phyloP scores from a whole-genome alignment of 2,888 invertebrate species.

The Acrobeloides nanus region DNA sequence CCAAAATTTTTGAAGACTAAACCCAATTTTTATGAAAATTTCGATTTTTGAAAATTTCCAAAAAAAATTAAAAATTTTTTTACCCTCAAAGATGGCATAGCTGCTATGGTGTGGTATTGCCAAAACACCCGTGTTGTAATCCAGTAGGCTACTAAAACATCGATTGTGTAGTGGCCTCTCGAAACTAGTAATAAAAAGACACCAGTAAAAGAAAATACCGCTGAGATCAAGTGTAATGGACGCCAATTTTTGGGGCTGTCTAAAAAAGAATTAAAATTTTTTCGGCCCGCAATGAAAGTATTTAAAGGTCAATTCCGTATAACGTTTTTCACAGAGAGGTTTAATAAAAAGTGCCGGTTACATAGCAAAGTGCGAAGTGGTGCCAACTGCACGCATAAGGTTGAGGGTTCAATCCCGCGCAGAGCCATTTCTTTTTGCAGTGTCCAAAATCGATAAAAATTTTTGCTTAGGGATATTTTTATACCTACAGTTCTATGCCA shows the following conservation, averaged over 20 bases:
- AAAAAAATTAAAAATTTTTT: constrained; percentile 7
- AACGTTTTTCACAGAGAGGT: constrained; percentile 1
- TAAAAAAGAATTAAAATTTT: constrained; percentile 9
- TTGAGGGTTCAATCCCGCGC: too few relatives aligned
- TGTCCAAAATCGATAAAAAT: too few relatives aligned
- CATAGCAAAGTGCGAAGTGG: too few relatives aligned
- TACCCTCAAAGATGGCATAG: constrained; percentile 38
- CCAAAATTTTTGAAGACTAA: too few relatives aligned
- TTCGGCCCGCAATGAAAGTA: constrained; percentile 1
- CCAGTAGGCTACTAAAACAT: constrained; percentile 82
- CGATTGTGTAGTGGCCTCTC: constrained; percentile 82
- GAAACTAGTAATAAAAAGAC: constrained; percentile 74
- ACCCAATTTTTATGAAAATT: too few relatives aligned
- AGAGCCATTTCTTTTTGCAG: too few relatives aligned
- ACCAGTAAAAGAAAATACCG: constrained; percentile 62
- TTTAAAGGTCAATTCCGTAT: too few relatives aligned
- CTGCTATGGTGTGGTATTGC: constrained; percentile 74
- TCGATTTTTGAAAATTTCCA: too few relatives aligned
- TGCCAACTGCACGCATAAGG: too few relatives aligned
- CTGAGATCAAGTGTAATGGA: constrained; percentile 72
- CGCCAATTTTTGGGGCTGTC: constrained; percentile 65
- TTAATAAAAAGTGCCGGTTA: too few relatives aligned
- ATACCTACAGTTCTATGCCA: too few relatives aligned
- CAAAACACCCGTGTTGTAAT: constrained; percentile 81
- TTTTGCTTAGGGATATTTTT: too few relatives aligned